Percentiles rank a stretch among this genome's conserved stretches.
Conservation (phyloP, 2,888 invertebrate genomes). For the Criorhina ranunculi region DNA sequence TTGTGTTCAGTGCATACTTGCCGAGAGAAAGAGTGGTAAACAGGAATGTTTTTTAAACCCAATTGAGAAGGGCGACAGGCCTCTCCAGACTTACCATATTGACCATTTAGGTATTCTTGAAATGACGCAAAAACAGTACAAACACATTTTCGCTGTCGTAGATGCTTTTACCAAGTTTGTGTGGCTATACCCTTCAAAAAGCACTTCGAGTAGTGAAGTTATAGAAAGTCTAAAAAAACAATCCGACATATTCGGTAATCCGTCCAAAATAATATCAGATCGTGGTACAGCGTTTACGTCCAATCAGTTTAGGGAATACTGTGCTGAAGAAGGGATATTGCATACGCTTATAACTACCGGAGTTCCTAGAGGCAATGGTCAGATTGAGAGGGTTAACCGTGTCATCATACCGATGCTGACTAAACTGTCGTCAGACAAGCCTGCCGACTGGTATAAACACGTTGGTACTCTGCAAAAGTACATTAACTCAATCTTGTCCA, state of each 20-base stretch:
- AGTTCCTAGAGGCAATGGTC: conserved; percentile 11
- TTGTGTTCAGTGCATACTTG: conserved; percentile 16
- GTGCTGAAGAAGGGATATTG: conserved; percentile 15
- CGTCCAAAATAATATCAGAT: conserved; percentile 80
- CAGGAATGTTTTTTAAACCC: conserved; percentile 25
- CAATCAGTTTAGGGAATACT: conserved; percentile 69
- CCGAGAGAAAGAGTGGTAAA: conserved; percentile 10
- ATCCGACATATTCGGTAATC: conserved; percentile 81
- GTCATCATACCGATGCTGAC: conserved; percentile 77
- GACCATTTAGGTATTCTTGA: conserved; percentile 47
- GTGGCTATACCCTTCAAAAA: conserved; percentile 80
- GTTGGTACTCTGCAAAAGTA: conserved; percentile 54
- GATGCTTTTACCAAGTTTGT: conserved; percentile 81
- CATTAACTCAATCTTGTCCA: conserved; percentile 67
- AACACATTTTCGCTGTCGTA: conserved; percentile 79
- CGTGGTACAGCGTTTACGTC: conserved; percentile 81
- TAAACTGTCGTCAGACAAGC: conserved; percentile 80
- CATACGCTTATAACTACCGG: conserved; percentile 23
- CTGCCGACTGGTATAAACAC: conserved; percentile 79
- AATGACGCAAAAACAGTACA: conserved; percentile 52
- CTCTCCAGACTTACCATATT: conserved; percentile 45
- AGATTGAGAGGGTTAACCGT: conserved; percentile 14
- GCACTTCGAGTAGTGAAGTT: conserved; percentile 78
- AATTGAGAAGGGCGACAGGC: conserved; percentile 7
- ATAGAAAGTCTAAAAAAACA: conserved; percentile 78